Evolutionary conservation across 2,797 vertebrate species (phyloP).

Genomic region (Pempheris klunzingeri): DNA sequence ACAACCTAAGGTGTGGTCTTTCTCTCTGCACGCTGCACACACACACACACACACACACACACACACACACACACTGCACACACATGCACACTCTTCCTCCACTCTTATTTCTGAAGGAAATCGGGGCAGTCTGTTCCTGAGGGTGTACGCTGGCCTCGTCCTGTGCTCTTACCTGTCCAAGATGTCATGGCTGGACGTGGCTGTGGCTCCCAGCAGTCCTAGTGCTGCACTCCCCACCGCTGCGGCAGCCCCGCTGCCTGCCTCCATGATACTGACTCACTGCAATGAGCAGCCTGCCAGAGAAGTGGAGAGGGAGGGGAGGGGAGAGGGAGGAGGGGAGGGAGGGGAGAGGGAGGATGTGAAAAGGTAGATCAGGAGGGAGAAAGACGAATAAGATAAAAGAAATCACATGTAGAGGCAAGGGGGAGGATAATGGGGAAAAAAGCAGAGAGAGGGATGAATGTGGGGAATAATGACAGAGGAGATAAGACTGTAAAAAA

Average conservation of each 20-base stretch:
- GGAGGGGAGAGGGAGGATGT: constrained; percentile 45
- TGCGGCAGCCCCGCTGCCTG: constrained; percentile 88
- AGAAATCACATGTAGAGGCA: constrained; percentile 65
- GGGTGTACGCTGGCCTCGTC: constrained; percentile 20
- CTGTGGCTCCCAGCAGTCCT: constrained; percentile 85
- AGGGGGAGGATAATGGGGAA: constrained; percentile 45
- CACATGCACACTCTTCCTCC: constrained; percentile 19
- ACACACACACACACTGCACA: no score
- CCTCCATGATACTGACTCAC: constrained; percentile 91
- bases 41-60: constrained; percentile 31
- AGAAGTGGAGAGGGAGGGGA: constrained; percentile 59
- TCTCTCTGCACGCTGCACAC: constrained; percentile 12
- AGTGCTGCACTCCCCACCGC: constrained; percentile 85
- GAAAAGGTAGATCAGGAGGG: constrained; percentile 70
- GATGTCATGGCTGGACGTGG: constrained; percentile 86
- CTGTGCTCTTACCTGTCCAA: constrained; percentile 84
- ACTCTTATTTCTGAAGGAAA: constrained; percentile 22
- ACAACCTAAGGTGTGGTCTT: constrained; percentile 76
- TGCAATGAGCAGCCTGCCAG: constrained; percentile 86
- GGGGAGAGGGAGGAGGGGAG: constrained; percentile 14
- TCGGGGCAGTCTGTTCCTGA: constrained; percentile 1
- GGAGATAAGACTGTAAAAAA: constrained; percentile 26
- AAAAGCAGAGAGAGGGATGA: constrained; percentile 17
- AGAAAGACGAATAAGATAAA: constrained; percentile 62
- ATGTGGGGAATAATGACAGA: constrained; percentile 29